A percentile compares a stretch with the other conserved stretches of the same genome.
Evolutionary conservation across 2,113 vertebrate genomes (phyloP).

Genomic region (Cyphotilapia sp.): DNA sequence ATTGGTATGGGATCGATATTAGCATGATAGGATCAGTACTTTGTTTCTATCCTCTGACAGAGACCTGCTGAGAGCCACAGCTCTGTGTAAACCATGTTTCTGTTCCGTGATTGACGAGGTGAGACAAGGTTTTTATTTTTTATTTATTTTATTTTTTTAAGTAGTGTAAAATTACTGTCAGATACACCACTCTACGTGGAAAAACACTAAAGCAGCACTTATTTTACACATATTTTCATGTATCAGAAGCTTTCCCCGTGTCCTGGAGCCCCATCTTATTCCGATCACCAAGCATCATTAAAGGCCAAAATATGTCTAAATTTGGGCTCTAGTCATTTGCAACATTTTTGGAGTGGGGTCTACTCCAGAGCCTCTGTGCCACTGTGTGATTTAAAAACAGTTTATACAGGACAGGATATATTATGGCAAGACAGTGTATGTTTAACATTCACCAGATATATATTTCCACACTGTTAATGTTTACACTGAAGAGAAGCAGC

Average conservation of each 20-base stretch:
- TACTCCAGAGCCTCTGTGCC: background rate
- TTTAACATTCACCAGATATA: background rate
- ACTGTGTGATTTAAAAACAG: background rate
- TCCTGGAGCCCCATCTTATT: background rate
- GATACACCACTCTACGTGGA: background rate
- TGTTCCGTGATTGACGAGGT: rapidly evolving
- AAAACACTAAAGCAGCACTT: background rate
- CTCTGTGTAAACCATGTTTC: rapidly evolving
- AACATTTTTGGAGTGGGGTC: background rate
- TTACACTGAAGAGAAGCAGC: background rate
- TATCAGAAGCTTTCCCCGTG: background rate
- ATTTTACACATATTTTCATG: background rate
- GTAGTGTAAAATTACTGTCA: rapidly evolving
- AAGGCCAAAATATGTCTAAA: background rate
- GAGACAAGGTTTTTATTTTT: background rate
- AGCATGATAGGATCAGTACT: background rate
- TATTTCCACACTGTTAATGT: background rate
- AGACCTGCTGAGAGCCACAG: background rate
- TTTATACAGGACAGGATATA: background rate
- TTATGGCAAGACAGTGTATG: background rate
- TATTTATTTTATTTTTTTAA: background rate
- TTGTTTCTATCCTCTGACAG: background rate
- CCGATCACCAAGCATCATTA: background rate
- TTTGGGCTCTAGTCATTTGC: background rate
- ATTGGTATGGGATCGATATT: background rate